A percentile compares a stretch with the other conserved stretches of the same genome.
These are phyloP conservation scores for Knipowitschia caucasica DNA, from an alignment of 2,797 vertebrate species.

Conservation along the genomic window DNA sequence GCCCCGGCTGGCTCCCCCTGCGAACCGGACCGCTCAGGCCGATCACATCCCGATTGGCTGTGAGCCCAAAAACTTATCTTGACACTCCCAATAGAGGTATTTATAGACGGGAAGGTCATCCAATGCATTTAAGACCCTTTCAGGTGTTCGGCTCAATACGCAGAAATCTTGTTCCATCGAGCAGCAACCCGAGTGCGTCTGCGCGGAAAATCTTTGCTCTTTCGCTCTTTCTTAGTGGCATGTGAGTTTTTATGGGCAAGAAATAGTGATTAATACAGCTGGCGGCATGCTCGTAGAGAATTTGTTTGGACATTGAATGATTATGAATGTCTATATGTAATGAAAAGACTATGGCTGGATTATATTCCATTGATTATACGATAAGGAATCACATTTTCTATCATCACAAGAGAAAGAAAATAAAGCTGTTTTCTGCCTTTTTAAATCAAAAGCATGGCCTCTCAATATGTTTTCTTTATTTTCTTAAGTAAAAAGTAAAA, in stretches of 20 bases:
- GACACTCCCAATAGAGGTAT: slow-evolving; percentile 15
- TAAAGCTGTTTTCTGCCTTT: too few relatives aligned
- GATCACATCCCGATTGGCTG: slow-evolving; percentile 11
- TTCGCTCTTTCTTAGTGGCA: not conserved
- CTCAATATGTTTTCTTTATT: too few relatives aligned
- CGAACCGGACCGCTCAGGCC: slow-evolving; percentile 34
- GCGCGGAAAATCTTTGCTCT: slow-evolving; percentile 1
- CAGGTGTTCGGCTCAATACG: slow-evolving; percentile 20
- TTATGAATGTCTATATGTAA: not conserved
- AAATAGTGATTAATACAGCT: slow-evolving; percentile 1
- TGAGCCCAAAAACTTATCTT: slow-evolving; percentile 8
- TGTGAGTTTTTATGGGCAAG: slow-evolving; percentile 4
- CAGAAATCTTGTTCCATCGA: slow-evolving; percentile 10
- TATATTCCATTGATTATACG: too few relatives aligned
- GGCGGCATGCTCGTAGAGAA: too few relatives aligned
- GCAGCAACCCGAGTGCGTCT: not conserved
- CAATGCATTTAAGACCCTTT: slow-evolving; percentile 21
- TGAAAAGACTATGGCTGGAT: too few relatives aligned
- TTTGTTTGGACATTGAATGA: not conserved
- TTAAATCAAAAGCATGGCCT: too few relatives aligned
- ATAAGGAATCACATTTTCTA: too few relatives aligned
- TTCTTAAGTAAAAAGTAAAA: too few relatives aligned
- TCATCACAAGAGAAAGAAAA: too few relatives aligned
- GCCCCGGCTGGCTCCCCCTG: slow-evolving; percentile 25
- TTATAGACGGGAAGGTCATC: slow-evolving; percentile 21